phyloP scores from a whole-genome alignment of 2,888 invertebrate species.

The Globia sparganii region DNA sequence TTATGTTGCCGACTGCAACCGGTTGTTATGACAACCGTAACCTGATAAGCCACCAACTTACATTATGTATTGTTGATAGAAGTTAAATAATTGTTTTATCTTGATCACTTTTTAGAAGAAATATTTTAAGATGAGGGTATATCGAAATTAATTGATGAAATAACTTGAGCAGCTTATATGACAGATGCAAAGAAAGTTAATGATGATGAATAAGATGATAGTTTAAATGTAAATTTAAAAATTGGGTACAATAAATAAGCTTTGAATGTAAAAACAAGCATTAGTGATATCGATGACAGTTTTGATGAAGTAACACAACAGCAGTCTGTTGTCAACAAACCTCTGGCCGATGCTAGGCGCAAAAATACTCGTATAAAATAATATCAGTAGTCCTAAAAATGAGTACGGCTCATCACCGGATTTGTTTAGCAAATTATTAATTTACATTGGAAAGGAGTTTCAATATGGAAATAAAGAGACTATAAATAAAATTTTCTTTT shows the following conservation, averaged over 20 bases:
- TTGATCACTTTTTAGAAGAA: conserved; percentile 1
- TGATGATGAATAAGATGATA: not conserved
- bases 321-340: conserved; percentile 37
- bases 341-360: conserved; percentile 6
- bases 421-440: conserved; percentile 36
- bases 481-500: conserved; percentile 20
- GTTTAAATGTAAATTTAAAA: not conserved
- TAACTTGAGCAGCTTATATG: not conserved
- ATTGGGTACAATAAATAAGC: not conserved
- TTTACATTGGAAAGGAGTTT: conserved; percentile 23
- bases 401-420: conserved; percentile 31
- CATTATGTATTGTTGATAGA: not conserved
- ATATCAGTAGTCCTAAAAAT: conserved; percentile 45
- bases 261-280: not conserved
- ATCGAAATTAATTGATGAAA: not conserved
- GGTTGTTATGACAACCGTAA: conserved; percentile 67
- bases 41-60: conserved; percentile 35
- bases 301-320: conserved; percentile 15
- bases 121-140: conserved; percentile 43
- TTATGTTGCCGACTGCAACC: conserved; percentile 51
- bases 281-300: not conserved
- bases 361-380: conserved; percentile 31
- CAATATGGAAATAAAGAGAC: conserved; percentile 10
- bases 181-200: not conserved
- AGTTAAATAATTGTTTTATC: conserved; percentile 17